phyloP scores from a whole-genome alignment of 1,140 invertebrate species.

The Pseudobourletiella spinata region DNA sequence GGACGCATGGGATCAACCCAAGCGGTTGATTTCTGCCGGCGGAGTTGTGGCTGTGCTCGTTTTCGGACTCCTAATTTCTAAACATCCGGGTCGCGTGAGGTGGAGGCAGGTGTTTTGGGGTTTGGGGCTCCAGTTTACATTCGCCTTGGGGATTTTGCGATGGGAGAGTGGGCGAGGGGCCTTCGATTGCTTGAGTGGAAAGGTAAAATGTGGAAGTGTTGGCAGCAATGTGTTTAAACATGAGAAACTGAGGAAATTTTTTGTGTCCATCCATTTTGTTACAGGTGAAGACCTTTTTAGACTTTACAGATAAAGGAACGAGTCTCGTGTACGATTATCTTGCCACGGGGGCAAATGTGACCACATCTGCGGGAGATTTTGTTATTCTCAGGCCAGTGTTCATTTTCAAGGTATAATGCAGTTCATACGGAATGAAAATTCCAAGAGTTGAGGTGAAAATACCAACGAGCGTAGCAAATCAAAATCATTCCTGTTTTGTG shows the following conservation, averaged over 20 bases:
- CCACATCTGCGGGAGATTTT: neutral
- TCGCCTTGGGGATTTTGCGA: slow-evolving; percentile 76
- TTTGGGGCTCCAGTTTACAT: slow-evolving; percentile 69
- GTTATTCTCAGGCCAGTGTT: slow-evolving; percentile 48
- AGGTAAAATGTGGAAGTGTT: slow-evolving; percentile 43
- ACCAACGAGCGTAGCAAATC: neutral
- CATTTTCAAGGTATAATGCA: slow-evolving; percentile 53
- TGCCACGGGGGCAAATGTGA: neutral
- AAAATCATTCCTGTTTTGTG: neutral
- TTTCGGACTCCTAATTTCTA: slow-evolving; percentile 49
- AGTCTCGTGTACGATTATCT: slow-evolving; percentile 72
- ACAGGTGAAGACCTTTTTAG: slow-evolving; percentile 60
- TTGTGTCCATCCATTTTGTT: neutral
- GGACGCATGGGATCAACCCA: slow-evolving; percentile 38
- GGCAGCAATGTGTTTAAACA: neutral
- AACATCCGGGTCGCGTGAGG: slow-evolving; percentile 49
- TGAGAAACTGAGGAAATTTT: neutral
- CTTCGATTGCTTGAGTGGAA: slow-evolving; percentile 70
- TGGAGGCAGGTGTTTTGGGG: slow-evolving; percentile 75
- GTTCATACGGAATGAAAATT: neutral
- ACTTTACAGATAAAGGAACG: slow-evolving; percentile 65
- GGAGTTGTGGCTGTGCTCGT: slow-evolving; percentile 50
- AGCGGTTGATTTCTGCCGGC: slow-evolving; percentile 50
- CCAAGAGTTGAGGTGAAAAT: neutral
- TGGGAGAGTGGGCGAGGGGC: slow-evolving; percentile 66